These are phyloP conservation scores for Cydia strobilella DNA, from an alignment of 1,140 invertebrate genomes.

Conservation along the genomic window DNA sequence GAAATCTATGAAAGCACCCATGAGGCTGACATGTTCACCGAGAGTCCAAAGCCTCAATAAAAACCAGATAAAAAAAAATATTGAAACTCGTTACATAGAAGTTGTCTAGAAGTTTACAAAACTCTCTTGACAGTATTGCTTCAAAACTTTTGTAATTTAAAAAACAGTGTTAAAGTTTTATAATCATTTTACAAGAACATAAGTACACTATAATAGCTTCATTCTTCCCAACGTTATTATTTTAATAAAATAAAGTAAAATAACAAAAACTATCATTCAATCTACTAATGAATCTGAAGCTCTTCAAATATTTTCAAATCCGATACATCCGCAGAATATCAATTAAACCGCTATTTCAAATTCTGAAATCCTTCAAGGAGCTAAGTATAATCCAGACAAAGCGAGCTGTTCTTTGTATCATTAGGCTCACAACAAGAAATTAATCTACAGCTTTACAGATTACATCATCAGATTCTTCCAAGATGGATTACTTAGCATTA, in stretches of 20 bases:
- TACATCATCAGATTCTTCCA: slow-evolving; percentile 19
- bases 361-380: slow-evolving; percentile 1
- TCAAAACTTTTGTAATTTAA: neutral
- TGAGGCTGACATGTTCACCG: too few relatives aligned
- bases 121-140: neutral
- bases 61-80: too few relatives aligned
- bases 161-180: neutral
- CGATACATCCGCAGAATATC: neutral
- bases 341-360: neutral
- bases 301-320: neutral
- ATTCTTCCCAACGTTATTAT: too few relatives aligned
- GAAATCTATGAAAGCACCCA: neutral
- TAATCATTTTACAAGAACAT: too few relatives aligned
- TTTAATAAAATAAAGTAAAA: too few relatives aligned
- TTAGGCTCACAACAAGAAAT: slow-evolving; percentile 23
- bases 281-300: slow-evolving; percentile 6
- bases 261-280: neutral
- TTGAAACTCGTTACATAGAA: too few relatives aligned
- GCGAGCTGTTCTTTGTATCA: slow-evolving; percentile 20
- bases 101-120: too few relatives aligned
- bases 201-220: too few relatives aligned
- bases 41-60: too few relatives aligned
- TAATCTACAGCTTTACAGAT: slow-evolving; percentile 21
- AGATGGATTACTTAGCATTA: slow-evolving; percentile 30
- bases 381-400: slow-evolving; percentile 6